Evolutionary conservation across 2,888 invertebrate genomes (phyloP).

Genomic region (Mayetiola destructor): DNA sequence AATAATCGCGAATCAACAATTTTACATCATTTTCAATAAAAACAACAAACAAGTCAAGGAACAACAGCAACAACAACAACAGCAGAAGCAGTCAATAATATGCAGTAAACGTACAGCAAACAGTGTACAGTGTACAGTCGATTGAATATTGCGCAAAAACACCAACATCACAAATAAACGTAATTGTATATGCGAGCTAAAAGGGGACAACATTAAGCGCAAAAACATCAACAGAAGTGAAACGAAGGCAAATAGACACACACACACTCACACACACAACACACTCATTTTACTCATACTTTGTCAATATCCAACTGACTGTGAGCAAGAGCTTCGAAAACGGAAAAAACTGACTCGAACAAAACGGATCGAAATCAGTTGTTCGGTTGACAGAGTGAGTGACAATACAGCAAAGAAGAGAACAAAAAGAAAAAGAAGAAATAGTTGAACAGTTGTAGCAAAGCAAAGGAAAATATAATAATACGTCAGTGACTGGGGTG

Average conservation of each 20-base stretch:
- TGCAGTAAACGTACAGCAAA: not conserved
- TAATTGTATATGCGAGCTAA: not conserved
- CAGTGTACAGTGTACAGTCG: not conserved
- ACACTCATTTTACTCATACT: no score
- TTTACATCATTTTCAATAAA: no score
- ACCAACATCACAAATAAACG: no score
- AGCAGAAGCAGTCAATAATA: not conserved
- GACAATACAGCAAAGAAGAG: constrained; percentile 5
- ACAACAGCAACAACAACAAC: no score
- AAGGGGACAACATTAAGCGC: not conserved
- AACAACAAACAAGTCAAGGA: no score
- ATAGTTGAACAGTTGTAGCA: not conserved
- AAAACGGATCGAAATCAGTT: constrained; percentile 11
- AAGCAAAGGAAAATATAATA: no score
- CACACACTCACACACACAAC: not conserved
- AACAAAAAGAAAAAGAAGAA: not conserved
- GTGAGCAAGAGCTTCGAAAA: no score
- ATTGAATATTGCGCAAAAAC: constrained; percentile 3
- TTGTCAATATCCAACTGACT: no score
- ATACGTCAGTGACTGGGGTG: no score
- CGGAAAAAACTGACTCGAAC: not conserved
- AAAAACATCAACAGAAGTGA: no score
- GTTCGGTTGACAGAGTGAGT: constrained; percentile 12
- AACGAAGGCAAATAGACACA: no score
- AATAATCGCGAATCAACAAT: no score